Percentiles rank a stretch among this genome's conserved stretches.
Evolutionary conservation across 1,140 invertebrate genomes (phyloP).

Genomic region (Dufourea novaeangliae): DNA sequence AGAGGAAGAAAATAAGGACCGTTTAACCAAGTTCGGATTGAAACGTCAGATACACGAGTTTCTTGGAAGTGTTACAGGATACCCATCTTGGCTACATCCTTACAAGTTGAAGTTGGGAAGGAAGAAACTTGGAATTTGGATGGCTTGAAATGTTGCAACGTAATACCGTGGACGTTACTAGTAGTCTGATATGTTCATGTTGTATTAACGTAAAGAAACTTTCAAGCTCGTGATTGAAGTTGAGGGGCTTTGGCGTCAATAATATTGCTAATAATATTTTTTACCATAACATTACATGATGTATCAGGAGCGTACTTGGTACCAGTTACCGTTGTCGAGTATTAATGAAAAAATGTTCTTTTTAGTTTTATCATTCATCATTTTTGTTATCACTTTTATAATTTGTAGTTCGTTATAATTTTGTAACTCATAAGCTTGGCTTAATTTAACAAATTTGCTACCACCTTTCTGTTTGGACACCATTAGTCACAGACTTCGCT

Average conservation of each 20-base stretch:
- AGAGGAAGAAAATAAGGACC: background rate
- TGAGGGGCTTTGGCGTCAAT: background rate
- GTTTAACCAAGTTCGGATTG: constrained; percentile 43
- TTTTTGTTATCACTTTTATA: too few relatives aligned
- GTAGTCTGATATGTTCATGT: background rate
- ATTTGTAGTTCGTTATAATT: too few relatives aligned
- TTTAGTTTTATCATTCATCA: too few relatives aligned
- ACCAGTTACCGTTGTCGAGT: too few relatives aligned
- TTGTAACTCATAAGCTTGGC: too few relatives aligned
- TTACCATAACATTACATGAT: too few relatives aligned
- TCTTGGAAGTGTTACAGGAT: background rate
- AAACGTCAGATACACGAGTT: constrained; percentile 46
- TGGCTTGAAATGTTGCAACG: background rate
- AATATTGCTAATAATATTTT: too few relatives aligned
- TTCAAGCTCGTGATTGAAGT: background rate
- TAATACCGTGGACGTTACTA: background rate
- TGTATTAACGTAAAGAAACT: background rate
- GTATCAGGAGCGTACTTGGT: background rate
- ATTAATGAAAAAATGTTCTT: too few relatives aligned
- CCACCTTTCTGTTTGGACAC: too few relatives aligned
- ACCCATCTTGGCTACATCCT: background rate
- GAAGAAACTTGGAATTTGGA: background rate
- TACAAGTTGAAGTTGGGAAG: background rate
- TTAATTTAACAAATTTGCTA: too few relatives aligned
- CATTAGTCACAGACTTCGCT: too few relatives aligned